These are phyloP conservation scores for Rhinopomastus cyanomelas DNA, from an alignment of 2,113 vertebrate species.

Conservation along the genomic window DNA sequence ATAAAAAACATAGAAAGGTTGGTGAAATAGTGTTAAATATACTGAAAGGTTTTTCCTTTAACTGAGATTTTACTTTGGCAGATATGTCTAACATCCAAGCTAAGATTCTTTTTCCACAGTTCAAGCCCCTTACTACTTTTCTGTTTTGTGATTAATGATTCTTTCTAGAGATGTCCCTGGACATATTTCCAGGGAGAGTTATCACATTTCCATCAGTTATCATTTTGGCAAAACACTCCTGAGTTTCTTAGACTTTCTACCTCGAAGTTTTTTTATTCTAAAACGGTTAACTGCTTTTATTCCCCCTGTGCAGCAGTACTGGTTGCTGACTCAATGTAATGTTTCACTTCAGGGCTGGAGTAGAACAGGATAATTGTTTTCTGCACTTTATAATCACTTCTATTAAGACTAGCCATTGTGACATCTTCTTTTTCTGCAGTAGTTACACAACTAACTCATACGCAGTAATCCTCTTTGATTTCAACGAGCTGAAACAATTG, in stretches of 20 bases:
- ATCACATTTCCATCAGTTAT: background rate
- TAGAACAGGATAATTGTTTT: background rate
- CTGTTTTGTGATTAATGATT: background rate
- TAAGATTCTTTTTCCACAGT: background rate
- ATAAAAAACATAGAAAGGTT: rapidly evolving
- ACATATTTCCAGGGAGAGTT: background rate
- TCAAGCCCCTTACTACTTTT: background rate
- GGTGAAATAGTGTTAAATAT: background rate
- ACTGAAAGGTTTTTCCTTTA: background rate
- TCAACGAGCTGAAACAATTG: background rate
- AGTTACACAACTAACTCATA: background rate
- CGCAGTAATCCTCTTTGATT: background rate
- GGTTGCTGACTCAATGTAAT: background rate
- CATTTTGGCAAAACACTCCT: background rate
- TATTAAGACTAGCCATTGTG: background rate
- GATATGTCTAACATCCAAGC: background rate
- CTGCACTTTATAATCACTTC: background rate
- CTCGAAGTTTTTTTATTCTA: background rate
- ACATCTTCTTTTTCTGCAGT: background rate
- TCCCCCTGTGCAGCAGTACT: background rate
- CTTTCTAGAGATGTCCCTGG: background rate
- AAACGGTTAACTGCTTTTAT: background rate
- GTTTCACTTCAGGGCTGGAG: background rate
- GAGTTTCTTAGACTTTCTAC: background rate
- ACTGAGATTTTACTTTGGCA: background rate